Percentiles rank a stretch among this genome's conserved stretches.
These are phyloP conservation scores for Hetaerina titia DNA, from an alignment of 2,888 invertebrate genomes.

Conservation along the genomic window DNA sequence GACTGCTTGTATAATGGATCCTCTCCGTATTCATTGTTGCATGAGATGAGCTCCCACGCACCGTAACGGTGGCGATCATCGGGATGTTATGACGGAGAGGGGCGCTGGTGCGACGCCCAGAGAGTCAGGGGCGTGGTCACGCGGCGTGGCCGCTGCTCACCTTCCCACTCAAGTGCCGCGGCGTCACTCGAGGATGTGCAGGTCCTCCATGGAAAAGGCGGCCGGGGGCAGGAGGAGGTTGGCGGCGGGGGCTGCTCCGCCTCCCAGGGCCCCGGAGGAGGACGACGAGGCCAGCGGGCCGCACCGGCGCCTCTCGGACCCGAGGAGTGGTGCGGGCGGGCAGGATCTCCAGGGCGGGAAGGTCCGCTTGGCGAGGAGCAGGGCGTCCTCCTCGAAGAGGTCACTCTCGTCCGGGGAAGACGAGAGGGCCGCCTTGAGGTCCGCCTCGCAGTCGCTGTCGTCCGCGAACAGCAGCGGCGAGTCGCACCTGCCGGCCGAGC, in stretches of 20 bases:
- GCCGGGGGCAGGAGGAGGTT: slow-evolving; percentile 24
- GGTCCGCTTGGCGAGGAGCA: neutral
- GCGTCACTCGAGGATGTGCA: slow-evolving; percentile 28
- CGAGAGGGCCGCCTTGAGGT: neutral
- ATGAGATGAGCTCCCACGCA: no score
- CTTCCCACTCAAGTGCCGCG: neutral
- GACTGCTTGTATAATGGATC: no score
- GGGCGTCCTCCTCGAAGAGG: neutral
- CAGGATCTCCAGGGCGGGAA: neutral
- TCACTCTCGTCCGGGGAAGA: neutral
- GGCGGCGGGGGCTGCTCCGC: neutral
- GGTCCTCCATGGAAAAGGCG: slow-evolving; percentile 50
- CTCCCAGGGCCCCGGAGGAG: neutral
- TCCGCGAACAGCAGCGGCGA: slow-evolving; percentile 29
- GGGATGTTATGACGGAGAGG: no score
- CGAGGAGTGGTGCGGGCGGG: neutral
- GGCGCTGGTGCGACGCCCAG: neutral
- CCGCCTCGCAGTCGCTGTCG: slow-evolving; percentile 21
- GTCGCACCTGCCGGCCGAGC: neutral
- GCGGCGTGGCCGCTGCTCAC: neutral
- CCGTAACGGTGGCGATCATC: no score
- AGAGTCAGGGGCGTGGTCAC: neutral
- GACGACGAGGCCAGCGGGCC: neutral
- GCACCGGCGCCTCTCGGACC: neutral
- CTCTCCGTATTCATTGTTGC: no score